Base-by-base conservation (phyloP, 2,888 invertebrate species). In the Ditylenchus weischeri region DNA sequence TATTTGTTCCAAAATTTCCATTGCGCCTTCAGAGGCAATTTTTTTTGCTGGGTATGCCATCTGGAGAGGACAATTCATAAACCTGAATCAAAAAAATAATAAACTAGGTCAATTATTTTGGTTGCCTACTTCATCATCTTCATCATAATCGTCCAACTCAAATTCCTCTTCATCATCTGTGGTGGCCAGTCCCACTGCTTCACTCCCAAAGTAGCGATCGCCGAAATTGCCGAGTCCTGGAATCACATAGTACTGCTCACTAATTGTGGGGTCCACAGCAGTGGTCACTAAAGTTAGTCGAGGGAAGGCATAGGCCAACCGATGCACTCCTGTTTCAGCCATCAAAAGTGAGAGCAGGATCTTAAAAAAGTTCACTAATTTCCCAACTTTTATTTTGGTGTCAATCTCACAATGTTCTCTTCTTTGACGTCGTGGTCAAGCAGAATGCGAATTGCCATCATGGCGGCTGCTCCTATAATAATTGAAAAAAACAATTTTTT, bases 361-460 rank as follows among this genome's bases (percentile, higher is more conserved):
- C 29, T 29, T 29, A 29, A 29, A n/a, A n/a, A 29, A 29, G 29
- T 29, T 29, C 5, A 29, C 5, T 29, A 29, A 4, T 5, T 29
- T 29, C 3, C 29, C 2, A 29, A 29, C 2, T 29, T 29, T 29
- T 5, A 29, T 29, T 29, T 29, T 29, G 29, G 29, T 29, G 29
- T 29, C 29, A 29, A 29, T 29, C 29, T 29, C 29, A 29, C 29
- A 79, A 99, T 96, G 84, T 93, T 90, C 72, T 90, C 88, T 84
- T 94, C 94, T 0, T 90, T 90, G 65, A 99, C 96, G 84, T 98
- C 96, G 84, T 98, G 96, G 87, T 98, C 98, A 36, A 98, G 86
- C 64, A 98, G 86, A 59, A 99, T 93, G 63, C 96, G 88, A 74
- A 99, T 93, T 29, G 98, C 98, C 98, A 98, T 98, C 89, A 98